Evolutionary conservation across 2,113 vertebrate genomes (phyloP).

Genomic region (Hippolais icterina): DNA sequence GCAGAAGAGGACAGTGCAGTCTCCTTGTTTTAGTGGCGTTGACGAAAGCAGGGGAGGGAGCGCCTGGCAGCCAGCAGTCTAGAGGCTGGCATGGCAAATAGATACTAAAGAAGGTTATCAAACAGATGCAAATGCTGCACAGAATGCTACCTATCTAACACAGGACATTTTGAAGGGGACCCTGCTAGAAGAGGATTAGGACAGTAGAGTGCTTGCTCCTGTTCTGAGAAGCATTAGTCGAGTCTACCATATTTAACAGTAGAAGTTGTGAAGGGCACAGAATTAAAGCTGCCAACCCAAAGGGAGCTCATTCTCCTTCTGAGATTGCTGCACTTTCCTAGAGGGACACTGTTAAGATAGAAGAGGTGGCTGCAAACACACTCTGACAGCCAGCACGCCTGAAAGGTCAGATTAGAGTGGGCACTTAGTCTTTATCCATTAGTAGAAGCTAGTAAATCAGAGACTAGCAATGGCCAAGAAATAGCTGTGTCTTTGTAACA

Average conservation of each 20-base stretch:
- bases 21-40: not conserved
- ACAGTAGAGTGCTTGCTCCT: not conserved
- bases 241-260: not conserved
- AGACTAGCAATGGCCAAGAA: slow-evolving; percentile 16
- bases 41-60: not conserved
- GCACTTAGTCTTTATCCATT: slow-evolving; percentile 52
- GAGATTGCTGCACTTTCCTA: not conserved
- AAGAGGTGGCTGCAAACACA: not conserved
- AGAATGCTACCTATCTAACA: not conserved
- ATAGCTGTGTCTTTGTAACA: slow-evolving; percentile 35
- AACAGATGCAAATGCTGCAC: not conserved
- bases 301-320: not conserved
- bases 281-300: not conserved
- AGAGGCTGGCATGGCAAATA: not conserved
- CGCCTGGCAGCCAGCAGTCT: not conserved
- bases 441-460: slow-evolving; percentile 60
- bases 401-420: slow-evolving; percentile 55
- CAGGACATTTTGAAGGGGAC: not conserved
- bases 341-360: not conserved
- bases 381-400: slow-evolving; percentile 34
- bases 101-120: not conserved
- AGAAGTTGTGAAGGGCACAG: not conserved
- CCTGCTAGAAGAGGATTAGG: not conserved
- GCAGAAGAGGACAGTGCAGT: not conserved
- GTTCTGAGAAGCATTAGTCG: not conserved